Base-by-base conservation (phyloP, 2,113 vertebrate species). In the Kryptolebias marmoratus region DNA sequence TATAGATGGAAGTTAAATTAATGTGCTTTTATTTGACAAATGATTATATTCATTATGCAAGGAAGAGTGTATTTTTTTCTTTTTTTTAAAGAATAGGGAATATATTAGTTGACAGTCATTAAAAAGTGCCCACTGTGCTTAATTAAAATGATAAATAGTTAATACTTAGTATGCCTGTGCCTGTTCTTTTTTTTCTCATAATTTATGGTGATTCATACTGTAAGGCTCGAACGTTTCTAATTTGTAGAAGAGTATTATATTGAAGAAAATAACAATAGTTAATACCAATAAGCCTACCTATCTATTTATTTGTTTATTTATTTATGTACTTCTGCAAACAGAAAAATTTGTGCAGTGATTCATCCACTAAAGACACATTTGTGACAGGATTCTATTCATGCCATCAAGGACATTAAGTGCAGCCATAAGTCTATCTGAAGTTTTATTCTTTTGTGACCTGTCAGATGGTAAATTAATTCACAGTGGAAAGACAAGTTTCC, bases 131-230 rank as follows among this genome's bases (percentile, higher is more conserved):
- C 54, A 80, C 54, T 77, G 59, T 68, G 63, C 61, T 79, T 80
- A 80, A 82, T 87, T 87, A 80, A 76, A 81, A 66, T 74, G 76
- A 87, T 79, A 71, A 80, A 82, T 81, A n/a, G 57, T 61, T 61
- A 87, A 64, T 61, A 60, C 36, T 72, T 80, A 48, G 7, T 48
- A 65, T 75, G 64, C 52, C 0, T 69, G 31, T 4, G 39, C 58
- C 39, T 28, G n/a, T 45, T 22, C 6, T n/a, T 45, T 8, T 60
- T 65, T 69, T 42, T 64, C 3, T 54, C 18, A 27, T 36, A 54
- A 47, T 16, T 27, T 63, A 5, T 42, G 50, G 22, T 64, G 30
- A 84, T 72, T 70, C 11, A 79, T 36, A 22, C 36, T 22, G 16
- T 63, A 56, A 68, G 31, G 16, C 16, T 18, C 50, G 63, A 64